phyloP scores from a whole-genome alignment of 2,113 vertebrate species.

The Rhynchomys soricoides region DNA sequence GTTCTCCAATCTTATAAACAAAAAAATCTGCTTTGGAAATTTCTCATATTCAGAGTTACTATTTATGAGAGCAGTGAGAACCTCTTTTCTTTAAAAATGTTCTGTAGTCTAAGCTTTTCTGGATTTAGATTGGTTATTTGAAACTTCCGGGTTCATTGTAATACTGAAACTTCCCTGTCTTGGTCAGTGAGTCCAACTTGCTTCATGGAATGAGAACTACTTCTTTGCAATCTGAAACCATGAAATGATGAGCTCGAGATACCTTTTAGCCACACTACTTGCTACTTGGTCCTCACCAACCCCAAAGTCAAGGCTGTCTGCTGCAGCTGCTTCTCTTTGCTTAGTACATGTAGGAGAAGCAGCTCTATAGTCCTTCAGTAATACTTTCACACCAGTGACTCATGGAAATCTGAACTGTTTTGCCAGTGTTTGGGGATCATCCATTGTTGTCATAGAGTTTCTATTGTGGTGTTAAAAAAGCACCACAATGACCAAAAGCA shows the following conservation, averaged over 20 bases:
- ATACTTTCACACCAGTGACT: not conserved
- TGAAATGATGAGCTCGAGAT: not conserved
- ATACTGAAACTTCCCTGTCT: not conserved
- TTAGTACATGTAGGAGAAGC: too few relatives aligned
- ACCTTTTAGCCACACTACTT: not conserved
- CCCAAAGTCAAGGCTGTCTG: not conserved
- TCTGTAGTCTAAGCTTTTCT: not conserved
- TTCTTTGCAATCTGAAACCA: not conserved
- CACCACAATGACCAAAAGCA: not conserved
- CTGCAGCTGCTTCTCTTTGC: not conserved
- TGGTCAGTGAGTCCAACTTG: not conserved
- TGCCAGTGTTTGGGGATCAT: not conserved
- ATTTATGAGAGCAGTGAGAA: not conserved
- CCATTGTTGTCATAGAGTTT: not conserved
- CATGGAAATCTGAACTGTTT: not conserved
- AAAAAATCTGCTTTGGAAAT: conserved; percentile 49
- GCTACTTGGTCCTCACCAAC: accelerated
- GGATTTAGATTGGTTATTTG: conserved; percentile 37
- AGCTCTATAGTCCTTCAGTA: not conserved
- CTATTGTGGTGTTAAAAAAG: not conserved
- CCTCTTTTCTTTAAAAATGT: conserved; percentile 28
- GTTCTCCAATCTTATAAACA: conserved; percentile 45
- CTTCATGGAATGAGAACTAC: not conserved
- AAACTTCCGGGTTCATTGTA: conserved; percentile 16
- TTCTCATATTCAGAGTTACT: not conserved